These are phyloP conservation scores for Charanyca ferruginea DNA, from an alignment of 2,888 invertebrate genomes.

Conservation along the genomic window DNA sequence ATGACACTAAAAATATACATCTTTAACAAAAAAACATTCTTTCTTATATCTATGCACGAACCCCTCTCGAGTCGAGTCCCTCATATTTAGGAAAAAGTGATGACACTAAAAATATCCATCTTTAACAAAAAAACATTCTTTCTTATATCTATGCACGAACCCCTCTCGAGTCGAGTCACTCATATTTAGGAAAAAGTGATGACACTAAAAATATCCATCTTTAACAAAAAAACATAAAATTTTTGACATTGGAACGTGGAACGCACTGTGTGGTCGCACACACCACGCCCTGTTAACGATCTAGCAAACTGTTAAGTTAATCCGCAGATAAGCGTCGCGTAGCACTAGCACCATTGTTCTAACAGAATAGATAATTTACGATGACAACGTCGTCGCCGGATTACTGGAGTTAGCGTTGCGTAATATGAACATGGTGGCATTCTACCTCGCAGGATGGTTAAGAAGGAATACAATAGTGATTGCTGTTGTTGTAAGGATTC, in stretches of 20 bases:
- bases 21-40: no score
- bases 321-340: constrained; percentile 70
- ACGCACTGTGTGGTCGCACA: constrained; percentile 75
- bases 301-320: constrained; percentile 73
- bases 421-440: constrained; percentile 55
- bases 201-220: no score
- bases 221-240: constrained; percentile 4
- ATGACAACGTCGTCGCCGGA: constrained; percentile 68
- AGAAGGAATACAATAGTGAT: constrained; percentile 12
- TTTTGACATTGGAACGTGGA: constrained; percentile 70
- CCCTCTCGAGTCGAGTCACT: no score
- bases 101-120: no score
- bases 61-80: no score
- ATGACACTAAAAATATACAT: no score
- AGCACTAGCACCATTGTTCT: constrained; percentile 72
- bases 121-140: no score
- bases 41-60: no score
- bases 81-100: no score
- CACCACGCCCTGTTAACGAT: constrained; percentile 63
- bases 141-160: no score
- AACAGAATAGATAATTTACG: constrained; percentile 79
- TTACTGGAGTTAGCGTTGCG: constrained; percentile 66
- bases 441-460: constrained; percentile 35
- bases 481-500: no score
- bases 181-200: no score